Evolutionary conservation across 2,888 invertebrate genomes (phyloP), one percentile per base, ranked within the genome.

Genomic region (Zaprionus bogoriensis): DNA sequence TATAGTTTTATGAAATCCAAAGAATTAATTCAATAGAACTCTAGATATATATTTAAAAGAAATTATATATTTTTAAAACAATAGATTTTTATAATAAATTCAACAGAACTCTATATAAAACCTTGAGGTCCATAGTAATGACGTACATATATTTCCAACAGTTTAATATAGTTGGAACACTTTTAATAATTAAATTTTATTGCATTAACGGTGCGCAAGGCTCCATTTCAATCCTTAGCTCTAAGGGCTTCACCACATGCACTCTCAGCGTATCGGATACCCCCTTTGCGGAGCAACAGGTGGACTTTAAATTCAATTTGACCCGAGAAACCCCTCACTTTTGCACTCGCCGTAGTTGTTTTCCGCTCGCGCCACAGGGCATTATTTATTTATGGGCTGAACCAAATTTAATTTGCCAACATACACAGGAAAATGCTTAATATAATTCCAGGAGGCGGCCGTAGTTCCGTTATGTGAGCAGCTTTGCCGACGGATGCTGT

Each of bases 371-470:
- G 32, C 32, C 48, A 45, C 27, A 22, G 17, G 23, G 20, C 41
- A 48, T 65, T 62, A 65, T 52, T 67, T 69, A 75, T 75, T 77
- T 52, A 65, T 52, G 25, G 27, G 41, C 47, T 10, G 3, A 27
- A 27, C 32, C 25, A 45, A 60, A 69, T 72, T 54, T 27, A 69
- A 80, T 77, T 68, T 63, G 47, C 36, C 20, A 32, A 17, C 42
- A 39, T 42, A 45, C 58, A 57, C 51, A 60, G 17, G 14, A 47
- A 48, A 55, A 25, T 23, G 36, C 28, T 38, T 52, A 38, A 55
- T 66, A 2, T 17, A 47, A 45, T 66, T 63, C 51, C 25, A 27
- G 27, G 36, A 17, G 28, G 10, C 20, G 36, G 10, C 19, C 17
- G 62, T 9, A 23, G 27, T 25, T 14, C 7, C 17, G 19, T 22